A percentile compares a stretch with the other conserved stretches of the same genome.
phyloP scores from a whole-genome alignment of 2,888 invertebrate genomes.

The Dexiosoma caninum region DNA sequence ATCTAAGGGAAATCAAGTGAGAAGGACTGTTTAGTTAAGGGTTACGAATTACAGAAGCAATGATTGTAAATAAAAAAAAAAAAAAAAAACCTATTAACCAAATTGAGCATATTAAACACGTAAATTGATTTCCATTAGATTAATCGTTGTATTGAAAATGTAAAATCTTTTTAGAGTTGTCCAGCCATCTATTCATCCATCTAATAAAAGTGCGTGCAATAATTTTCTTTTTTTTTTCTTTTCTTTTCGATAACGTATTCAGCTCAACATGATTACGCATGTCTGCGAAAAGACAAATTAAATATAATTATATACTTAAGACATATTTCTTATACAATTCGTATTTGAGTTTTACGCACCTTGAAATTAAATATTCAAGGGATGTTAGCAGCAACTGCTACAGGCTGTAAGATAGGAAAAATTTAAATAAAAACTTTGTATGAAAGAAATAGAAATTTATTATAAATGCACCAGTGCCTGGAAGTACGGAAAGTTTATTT shows the following conservation, averaged over 20 bases:
- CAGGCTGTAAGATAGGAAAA: conserved; percentile 22
- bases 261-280: conserved; percentile 42
- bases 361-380: conserved; percentile 53
- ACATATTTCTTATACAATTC: conserved; percentile 19
- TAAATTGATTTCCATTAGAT: not conserved
- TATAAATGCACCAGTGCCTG: not conserved
- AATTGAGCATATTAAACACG: not conserved
- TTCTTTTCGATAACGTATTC: conserved; percentile 24
- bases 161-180: not conserved
- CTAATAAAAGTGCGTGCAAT: conserved; percentile 28
- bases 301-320: conserved; percentile 8
- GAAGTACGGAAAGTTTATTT: not conserved
- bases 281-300: conserved; percentile 27
- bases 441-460: conserved; percentile 34
- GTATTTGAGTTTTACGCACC: conserved; percentile 50
- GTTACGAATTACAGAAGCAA: too few relatives aligned
- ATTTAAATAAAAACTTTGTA: not conserved
- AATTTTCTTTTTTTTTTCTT: too few relatives aligned
- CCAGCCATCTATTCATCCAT: not conserved
- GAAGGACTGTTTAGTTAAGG: not conserved
- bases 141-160: not conserved
- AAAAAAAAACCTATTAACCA: too few relatives aligned
- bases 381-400: conserved; percentile 25
- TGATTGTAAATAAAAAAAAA: too few relatives aligned
- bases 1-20: not conserved